Conservation (phyloP, 2,888 invertebrate species). For the Zhuqinia jingwanae region DNA sequence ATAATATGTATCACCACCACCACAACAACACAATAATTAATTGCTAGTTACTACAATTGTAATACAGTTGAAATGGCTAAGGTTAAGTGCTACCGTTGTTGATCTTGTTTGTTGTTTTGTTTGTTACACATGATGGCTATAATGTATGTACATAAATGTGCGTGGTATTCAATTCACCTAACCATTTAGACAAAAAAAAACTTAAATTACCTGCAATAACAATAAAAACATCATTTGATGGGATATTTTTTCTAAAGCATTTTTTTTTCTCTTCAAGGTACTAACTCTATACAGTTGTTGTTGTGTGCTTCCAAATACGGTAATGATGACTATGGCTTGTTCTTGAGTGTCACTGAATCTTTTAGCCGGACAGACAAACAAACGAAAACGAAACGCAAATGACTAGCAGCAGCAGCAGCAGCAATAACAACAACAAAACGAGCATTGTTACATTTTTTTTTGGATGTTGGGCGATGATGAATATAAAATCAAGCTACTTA, state of each 20-base stretch:
- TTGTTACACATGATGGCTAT: too few relatives aligned
- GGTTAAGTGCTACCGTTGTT: too few relatives aligned
- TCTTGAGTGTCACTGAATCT: slow-evolving; percentile 25
- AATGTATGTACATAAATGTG: background rate
- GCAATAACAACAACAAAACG: too few relatives aligned
- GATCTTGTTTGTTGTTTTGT: too few relatives aligned
- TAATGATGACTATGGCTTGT: slow-evolving; percentile 4
- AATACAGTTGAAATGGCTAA: too few relatives aligned
- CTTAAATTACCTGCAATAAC: slow-evolving; percentile 26
- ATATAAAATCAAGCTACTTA: background rate
- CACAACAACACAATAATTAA: too few relatives aligned
- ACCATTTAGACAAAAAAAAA: slow-evolving; percentile 8
- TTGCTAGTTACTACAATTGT: too few relatives aligned
- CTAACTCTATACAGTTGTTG: slow-evolving; percentile 32
- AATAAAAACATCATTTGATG: slow-evolving; percentile 50
- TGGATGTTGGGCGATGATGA: slow-evolving; percentile 36
- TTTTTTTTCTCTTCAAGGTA: slow-evolving; percentile 48
- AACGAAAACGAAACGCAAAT: background rate
- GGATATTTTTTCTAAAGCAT: slow-evolving; percentile 46
- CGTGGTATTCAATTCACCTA: background rate
- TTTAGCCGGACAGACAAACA: slow-evolving; percentile 1
- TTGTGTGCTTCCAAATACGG: slow-evolving; percentile 44
- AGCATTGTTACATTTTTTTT: slow-evolving; percentile 13
- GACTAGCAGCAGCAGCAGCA: too few relatives aligned
- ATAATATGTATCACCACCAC: too few relatives aligned